Percentiles rank a stretch among this genome's conserved stretches.
Evolutionary conservation across 2,888 invertebrate genomes (phyloP).

Genomic region (Drosophila gaucha): DNA sequence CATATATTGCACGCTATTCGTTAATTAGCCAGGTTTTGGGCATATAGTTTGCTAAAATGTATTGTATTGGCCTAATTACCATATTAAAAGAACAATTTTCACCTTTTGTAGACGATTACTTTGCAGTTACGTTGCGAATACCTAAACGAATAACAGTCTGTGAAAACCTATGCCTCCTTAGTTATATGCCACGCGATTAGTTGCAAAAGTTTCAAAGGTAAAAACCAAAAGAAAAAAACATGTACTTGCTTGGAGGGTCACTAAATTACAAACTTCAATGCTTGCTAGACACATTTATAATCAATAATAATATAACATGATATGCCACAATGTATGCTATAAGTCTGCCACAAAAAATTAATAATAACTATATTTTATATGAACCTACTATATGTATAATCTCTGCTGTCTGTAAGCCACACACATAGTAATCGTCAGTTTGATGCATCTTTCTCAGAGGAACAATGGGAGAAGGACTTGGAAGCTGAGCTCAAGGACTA

Average conservation of each 20-base stretch:
- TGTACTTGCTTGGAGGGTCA: slow-evolving; percentile 72
- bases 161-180: slow-evolving; percentile 80
- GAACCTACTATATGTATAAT: slow-evolving; percentile 27
- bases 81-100: slow-evolving; percentile 36
- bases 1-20: slow-evolving; percentile 37
- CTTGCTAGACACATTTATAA: slow-evolving; percentile 57
- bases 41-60: not conserved
- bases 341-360: slow-evolving; percentile 35
- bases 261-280: slow-evolving; percentile 47
- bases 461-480: slow-evolving; percentile 98
- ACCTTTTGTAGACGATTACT: slow-evolving; percentile 74
- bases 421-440: slow-evolving; percentile 57
- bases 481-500: slow-evolving; percentile 98
- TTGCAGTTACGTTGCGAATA: slow-evolving; percentile 81
- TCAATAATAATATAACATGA: slow-evolving; percentile 34
- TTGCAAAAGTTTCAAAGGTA: slow-evolving; percentile 35
- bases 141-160: slow-evolving; percentile 82
- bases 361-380: slow-evolving; percentile 21
- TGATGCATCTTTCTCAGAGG: slow-evolving; percentile 86
- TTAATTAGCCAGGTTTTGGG: slow-evolving; percentile 23
- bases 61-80: slow-evolving; percentile 21
- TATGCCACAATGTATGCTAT: slow-evolving; percentile 46
- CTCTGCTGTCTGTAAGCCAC: slow-evolving; percentile 58
- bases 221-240: slow-evolving; percentile 45
- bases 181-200: slow-evolving; percentile 66